These are phyloP conservation scores for Gyps fulvus DNA, from an alignment of 2,113 vertebrate genomes.

Conservation along the genomic window DNA sequence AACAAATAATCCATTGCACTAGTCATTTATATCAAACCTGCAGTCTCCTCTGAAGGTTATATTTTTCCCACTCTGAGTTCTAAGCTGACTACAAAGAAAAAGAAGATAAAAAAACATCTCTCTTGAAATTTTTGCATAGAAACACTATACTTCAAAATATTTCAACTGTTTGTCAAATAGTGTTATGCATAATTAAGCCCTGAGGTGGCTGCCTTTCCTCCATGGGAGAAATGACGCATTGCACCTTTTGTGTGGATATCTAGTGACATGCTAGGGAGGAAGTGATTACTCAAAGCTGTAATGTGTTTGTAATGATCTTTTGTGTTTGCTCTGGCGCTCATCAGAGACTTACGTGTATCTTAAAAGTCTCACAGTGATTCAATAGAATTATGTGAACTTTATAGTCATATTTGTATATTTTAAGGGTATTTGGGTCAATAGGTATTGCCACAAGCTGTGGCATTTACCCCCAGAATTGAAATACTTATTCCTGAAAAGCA, in stretches of 20 bases:
- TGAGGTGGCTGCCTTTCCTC: background rate
- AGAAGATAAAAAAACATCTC: background rate
- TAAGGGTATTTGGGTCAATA: background rate
- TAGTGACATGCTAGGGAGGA: background rate
- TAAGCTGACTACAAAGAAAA: background rate
- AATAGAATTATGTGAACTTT: background rate
- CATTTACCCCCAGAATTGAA: background rate
- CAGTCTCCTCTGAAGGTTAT: background rate
- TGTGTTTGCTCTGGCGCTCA: background rate
- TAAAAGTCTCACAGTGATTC: background rate
- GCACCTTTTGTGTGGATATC: background rate
- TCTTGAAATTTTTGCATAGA: background rate
- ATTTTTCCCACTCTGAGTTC: background rate
- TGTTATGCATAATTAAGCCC: background rate
- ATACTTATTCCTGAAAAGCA: background rate
- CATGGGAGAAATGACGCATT: background rate
- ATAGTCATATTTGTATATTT: background rate
- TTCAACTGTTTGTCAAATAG: background rate
- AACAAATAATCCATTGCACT: background rate
- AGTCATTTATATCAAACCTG: background rate
- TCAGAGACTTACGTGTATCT: background rate
- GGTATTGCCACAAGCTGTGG: background rate
- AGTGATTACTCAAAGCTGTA: background rate
- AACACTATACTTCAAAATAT: background rate
- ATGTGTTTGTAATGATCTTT: background rate